Evolutionary conservation across 1,140 invertebrate genomes (phyloP).

Genomic region (Tribolium castaneum): DNA sequence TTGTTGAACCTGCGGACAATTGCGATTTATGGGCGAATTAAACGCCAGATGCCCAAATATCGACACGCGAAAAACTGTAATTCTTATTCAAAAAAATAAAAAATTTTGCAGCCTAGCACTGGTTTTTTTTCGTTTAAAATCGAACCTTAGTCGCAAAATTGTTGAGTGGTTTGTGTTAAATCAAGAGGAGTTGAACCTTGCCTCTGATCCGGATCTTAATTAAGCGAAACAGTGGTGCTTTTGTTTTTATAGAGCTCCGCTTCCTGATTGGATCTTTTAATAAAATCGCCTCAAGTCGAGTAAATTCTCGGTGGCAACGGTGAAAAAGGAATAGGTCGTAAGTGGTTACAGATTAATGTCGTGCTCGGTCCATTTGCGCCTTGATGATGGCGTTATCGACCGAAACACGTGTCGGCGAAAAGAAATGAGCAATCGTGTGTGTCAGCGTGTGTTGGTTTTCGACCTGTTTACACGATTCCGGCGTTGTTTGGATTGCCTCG

Average conservation of each 20-base stretch:
- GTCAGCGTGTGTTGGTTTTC: neutral
- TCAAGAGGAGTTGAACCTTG: neutral
- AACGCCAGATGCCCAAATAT: too few species aligned
- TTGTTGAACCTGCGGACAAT: neutral
- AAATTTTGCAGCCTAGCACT: too few species aligned
- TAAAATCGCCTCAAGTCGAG: neutral
- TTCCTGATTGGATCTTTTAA: neutral
- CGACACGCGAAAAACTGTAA: too few species aligned
- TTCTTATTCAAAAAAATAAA: too few species aligned
- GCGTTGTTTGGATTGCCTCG: conserved; percentile 5
- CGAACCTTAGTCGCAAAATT: too few species aligned
- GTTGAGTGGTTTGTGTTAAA: too few species aligned
- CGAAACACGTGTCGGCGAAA: conserved; percentile 2
- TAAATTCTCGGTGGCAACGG: neutral
- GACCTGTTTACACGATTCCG: conserved; percentile 30
- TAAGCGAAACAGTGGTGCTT: neutral
- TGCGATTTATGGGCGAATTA: too few species aligned
- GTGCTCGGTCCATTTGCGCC: neutral
- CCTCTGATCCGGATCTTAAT: neutral
- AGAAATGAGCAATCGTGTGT: neutral
- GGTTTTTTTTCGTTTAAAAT: too few species aligned
- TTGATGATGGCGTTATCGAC: conserved; percentile 19
- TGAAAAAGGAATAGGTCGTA: neutral
- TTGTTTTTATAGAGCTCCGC: neutral
- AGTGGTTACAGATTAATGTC: neutral